These are phyloP conservation scores for Anas bahamensis DNA, from an alignment of 2,797 vertebrate genomes.

Conservation along the genomic window DNA sequence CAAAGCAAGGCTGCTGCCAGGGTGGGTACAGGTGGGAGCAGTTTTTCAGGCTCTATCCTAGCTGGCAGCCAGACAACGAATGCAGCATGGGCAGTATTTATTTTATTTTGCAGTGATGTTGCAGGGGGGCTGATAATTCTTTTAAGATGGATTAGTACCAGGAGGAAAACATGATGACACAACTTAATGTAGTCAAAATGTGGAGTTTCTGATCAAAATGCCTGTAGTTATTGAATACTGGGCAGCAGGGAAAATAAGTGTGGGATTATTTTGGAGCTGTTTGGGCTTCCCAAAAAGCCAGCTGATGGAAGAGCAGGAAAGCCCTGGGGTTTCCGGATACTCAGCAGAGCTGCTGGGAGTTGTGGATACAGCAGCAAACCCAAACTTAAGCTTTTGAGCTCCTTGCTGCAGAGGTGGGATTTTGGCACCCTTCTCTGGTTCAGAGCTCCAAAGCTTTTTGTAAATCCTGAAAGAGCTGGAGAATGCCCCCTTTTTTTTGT, in stretches of 20 bases:
- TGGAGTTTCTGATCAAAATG: background rate
- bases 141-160: background rate
- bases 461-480: background rate
- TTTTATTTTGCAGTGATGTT: background rate
- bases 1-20: constrained; percentile 40
- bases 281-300: background rate
- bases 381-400: background rate
- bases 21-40: constrained; percentile 39
- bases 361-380: background rate
- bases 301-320: background rate
- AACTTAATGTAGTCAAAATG: rapidly evolving
- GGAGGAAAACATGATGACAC: background rate
- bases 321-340: background rate
- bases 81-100: background rate
- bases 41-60: background rate
- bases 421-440: background rate
- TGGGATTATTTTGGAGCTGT: background rate
- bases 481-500: background rate
- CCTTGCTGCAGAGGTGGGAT: background rate
- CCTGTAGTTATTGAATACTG: background rate
- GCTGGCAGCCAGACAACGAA: background rate
- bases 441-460: background rate
- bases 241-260: background rate
- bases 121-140: background rate
- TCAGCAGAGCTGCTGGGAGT: background rate